These are phyloP conservation scores for Pomatostomus ruficeps DNA, from an alignment of 2,113 vertebrate species.

Conservation along the genomic window DNA sequence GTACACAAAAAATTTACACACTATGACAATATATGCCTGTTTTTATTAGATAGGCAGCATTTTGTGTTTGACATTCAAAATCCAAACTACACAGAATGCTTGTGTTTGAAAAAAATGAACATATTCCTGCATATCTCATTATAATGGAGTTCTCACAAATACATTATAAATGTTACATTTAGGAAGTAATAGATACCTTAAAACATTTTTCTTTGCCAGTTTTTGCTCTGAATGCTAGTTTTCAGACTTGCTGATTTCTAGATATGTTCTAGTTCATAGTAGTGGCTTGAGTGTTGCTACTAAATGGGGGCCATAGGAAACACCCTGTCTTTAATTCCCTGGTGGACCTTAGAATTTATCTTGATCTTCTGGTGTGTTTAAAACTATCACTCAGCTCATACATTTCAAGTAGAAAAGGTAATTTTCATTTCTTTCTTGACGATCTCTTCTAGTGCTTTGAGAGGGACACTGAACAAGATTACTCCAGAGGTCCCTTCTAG, in stretches of 20 bases:
- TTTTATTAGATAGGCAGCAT: not conserved
- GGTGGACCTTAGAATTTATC: not conserved
- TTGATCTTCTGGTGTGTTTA: not conserved
- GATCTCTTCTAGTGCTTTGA: not conserved
- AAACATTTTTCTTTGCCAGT: not conserved
- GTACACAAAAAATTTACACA: not conserved
- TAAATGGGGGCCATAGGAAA: not conserved
- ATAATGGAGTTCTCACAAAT: not conserved
- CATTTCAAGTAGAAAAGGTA: not conserved
- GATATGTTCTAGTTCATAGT: not conserved
- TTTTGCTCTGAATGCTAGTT: not conserved
- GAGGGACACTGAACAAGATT: not conserved
- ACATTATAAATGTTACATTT: not conserved
- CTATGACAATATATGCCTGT: rapidly evolving
- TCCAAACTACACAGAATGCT: not conserved
- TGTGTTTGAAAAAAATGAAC: not conserved
- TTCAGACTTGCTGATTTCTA: not conserved
- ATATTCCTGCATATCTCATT: not conserved
- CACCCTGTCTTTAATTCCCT: not conserved
- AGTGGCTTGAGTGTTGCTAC: not conserved
- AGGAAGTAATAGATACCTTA: not conserved
- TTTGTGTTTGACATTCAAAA: not conserved
- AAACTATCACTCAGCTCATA: not conserved
- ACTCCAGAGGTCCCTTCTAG: not conserved
- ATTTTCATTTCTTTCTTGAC: not conserved